These are phyloP conservation scores for Coremacera marginata DNA, from an alignment of 2,888 invertebrate species.

Conservation along the genomic window DNA sequence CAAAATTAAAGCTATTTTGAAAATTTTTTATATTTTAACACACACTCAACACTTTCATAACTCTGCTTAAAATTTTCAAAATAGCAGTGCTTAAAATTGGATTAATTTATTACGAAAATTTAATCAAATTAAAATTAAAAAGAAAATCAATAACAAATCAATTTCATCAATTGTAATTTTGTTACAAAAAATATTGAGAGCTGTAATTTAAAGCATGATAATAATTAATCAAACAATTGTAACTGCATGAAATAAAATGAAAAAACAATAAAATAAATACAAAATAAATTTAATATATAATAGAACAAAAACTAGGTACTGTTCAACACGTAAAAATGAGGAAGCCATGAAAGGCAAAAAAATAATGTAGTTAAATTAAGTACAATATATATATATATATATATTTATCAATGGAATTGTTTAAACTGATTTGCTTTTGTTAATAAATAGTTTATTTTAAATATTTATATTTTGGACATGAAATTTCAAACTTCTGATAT, in stretches of 20 bases:
- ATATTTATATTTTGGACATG: not conserved
- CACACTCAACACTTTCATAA: not conserved
- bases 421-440: conserved; percentile 1
- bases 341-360: not conserved
- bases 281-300: too few relatives aligned
- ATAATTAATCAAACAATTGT: too few relatives aligned
- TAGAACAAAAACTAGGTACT: too few relatives aligned
- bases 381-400: not conserved
- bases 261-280: too few relatives aligned
- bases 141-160: not conserved
- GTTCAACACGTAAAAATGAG: too few relatives aligned
- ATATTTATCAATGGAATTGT: conserved; percentile 39
- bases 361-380: conserved; percentile 10
- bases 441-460: not conserved
- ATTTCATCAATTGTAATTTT: not conserved
- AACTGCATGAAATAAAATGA: too few relatives aligned
- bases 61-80: too few relatives aligned
- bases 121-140: not conserved
- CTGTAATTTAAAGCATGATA: too few relatives aligned
- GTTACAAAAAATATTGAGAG: not conserved
- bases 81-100: not conserved
- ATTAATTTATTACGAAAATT: not conserved
- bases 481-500: conserved; percentile 18
- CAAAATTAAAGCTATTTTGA: too few relatives aligned
- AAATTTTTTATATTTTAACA: conserved; percentile 11